phyloP scores from a whole-genome alignment of 2,888 invertebrate species.

The Meandrusa payeni region DNA sequence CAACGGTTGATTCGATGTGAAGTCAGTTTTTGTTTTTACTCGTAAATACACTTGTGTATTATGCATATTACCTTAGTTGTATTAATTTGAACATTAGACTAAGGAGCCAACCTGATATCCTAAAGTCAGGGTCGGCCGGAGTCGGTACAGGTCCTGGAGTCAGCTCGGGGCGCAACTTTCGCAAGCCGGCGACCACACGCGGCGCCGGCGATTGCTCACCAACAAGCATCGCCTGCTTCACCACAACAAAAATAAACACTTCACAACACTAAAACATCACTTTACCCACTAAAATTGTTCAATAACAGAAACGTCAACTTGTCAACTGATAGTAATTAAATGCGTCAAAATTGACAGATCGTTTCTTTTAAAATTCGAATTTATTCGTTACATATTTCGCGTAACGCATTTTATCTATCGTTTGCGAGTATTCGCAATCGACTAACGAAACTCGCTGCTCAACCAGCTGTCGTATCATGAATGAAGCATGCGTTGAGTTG shows the following conservation, averaged over 20 bases:
- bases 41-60: too few species aligned
- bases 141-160: slow-evolving; percentile 68
- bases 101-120: slow-evolving; percentile 64
- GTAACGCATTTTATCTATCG: slow-evolving; percentile 18
- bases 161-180: slow-evolving; percentile 71
- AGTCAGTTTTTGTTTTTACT: too few species aligned
- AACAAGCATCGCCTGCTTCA: slow-evolving; percentile 57
- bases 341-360: slow-evolving; percentile 20
- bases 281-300: slow-evolving; percentile 16
- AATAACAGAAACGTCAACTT: slow-evolving; percentile 1
- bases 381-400: slow-evolving; percentile 15
- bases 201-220: slow-evolving; percentile 76
- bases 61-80: too few species aligned
- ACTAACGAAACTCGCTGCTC: slow-evolving; percentile 3
- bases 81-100: too few species aligned
- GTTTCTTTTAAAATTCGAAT: slow-evolving; percentile 22
- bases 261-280: slow-evolving; percentile 24
- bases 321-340: slow-evolving; percentile 2
- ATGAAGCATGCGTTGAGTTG: slow-evolving; percentile 22
- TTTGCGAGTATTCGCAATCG: slow-evolving; percentile 7
- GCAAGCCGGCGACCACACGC: slow-evolving; percentile 76
- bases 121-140: slow-evolving; percentile 66
- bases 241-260: slow-evolving; percentile 22
- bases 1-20: too few species aligned
- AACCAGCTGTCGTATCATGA: slow-evolving; percentile 21